Percentiles rank a stretch among this genome's conserved stretches.
phyloP scores from a whole-genome alignment of 2,888 invertebrate species.

The Lamellibrachia satsuma region DNA sequence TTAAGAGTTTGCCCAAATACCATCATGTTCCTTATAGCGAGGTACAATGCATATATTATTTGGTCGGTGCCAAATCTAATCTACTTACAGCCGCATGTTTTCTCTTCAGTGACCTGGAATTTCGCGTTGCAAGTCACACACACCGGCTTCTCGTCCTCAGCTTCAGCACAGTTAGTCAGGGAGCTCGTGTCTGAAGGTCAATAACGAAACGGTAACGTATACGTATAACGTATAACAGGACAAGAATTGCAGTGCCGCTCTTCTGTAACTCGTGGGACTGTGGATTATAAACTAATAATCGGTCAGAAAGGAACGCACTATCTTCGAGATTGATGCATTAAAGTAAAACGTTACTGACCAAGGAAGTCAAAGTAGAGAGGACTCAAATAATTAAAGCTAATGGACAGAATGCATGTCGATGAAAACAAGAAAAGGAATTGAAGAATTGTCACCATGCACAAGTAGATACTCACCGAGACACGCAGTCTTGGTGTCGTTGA shows the following conservation, averaged over 20 bases:
- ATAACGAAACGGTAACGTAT: not conserved
- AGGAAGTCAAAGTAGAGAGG: too few relatives aligned
- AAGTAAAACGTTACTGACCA: too few relatives aligned
- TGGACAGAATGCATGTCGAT: too few relatives aligned
- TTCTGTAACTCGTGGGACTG: not conserved
- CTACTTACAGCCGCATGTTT: not conserved
- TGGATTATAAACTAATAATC: not conserved
- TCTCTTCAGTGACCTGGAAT: not conserved
- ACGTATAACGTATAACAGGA: not conserved
- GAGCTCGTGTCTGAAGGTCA: not conserved
- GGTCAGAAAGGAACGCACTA: too few relatives aligned
- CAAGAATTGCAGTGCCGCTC: not conserved
- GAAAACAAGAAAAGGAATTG: too few relatives aligned
- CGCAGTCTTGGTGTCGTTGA: slow-evolving; percentile 14
- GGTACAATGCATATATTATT: not conserved
- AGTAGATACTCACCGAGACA: not conserved
- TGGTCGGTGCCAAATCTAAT: not conserved
- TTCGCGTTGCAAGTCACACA: not conserved
- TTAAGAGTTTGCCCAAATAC: too few relatives aligned
- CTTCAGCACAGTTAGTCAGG: not conserved
- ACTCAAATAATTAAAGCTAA: too few relatives aligned
- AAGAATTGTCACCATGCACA: too few relatives aligned
- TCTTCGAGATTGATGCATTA: too few relatives aligned
- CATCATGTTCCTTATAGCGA: too few relatives aligned
- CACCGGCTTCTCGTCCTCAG: not conserved